Evolutionary conservation across 2,797 vertebrate genomes (phyloP), one percentile per base, ranked within the genome.

Genomic region (Myripristis murdjan): DNA sequence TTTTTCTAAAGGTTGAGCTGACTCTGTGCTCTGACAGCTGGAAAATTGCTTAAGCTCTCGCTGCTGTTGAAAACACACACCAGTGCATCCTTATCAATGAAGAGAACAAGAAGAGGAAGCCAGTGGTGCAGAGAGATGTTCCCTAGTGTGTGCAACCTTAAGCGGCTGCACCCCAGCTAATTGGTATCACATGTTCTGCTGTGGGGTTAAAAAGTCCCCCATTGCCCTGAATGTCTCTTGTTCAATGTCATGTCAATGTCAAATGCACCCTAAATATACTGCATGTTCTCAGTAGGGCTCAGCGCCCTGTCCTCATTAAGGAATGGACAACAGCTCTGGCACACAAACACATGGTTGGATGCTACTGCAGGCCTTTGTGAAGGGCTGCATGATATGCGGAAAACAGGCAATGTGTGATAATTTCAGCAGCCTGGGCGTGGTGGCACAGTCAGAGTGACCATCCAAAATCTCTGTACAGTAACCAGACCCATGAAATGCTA

Each of bases 201-300:
- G 63, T 60, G 54, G 73, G 57, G 62, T 84, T 79, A 23, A 81
- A 81, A 81, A 59, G 72, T 79, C 74, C 74, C 56, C 15, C 20
- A 14, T 41, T 65, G 70, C 64, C 70, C 68, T 64, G 39, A 51
- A 59, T 75, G 61, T 24, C 7, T 60, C 44, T 33, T 26, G 28
- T 66, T 84, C 65, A 81, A 71, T 73, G 75, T 82, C 80, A 85
- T 7, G 47, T 57, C 62, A n/a, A n/a, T 41, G 35, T 75, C 59
- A 77, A 54, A 73, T 61, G 16, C 59, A 64, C 66, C 28, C 70
- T 71, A 76, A 76, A 84, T 79, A 64, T 61, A 73, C 31, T 47
- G 23, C 39, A 41, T 48, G 69, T 79, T 61, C 77, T 73, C 46
- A 15, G 49, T 43, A 64, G n/a, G n/a, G 73, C 67, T 70, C 44